phyloP scores from a whole-genome alignment of 2,113 vertebrate species.

The Himantopus leucocephalus region DNA sequence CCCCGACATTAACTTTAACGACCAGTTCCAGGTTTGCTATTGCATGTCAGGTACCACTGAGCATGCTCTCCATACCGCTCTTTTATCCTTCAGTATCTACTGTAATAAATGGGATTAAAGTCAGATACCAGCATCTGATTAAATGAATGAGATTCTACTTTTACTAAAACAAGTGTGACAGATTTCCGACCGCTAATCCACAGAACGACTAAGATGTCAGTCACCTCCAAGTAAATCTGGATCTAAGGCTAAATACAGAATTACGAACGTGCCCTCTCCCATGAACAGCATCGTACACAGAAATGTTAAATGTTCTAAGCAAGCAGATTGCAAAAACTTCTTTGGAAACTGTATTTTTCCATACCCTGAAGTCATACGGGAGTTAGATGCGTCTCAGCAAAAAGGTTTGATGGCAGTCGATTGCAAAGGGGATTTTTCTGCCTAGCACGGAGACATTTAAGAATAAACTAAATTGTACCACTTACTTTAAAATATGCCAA shows the following conservation, averaged over 20 bases:
- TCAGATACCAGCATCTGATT: background rate
- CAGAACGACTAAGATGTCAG: background rate
- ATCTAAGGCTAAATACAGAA: background rate
- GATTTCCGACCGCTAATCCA: background rate
- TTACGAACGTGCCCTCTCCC: rapidly evolving
- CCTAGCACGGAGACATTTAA: background rate
- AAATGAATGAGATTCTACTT: background rate
- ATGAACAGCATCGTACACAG: background rate
- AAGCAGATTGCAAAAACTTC: slow-evolving; percentile 25
- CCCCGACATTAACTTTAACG: background rate
- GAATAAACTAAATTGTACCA: background rate
- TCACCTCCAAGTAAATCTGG: background rate
- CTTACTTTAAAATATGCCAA: background rate
- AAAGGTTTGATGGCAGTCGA: background rate
- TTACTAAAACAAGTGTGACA: background rate
- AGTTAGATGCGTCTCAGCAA: background rate
- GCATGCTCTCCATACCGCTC: background rate
- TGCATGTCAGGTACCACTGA: background rate
- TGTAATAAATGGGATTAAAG: background rate
- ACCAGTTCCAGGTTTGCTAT: background rate
- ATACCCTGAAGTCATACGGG: background rate
- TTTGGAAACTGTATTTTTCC: background rate
- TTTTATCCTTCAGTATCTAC: background rate
- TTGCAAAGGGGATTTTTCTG: slow-evolving; percentile 4
- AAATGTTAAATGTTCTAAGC: background rate